Percentiles rank a stretch among this genome's conserved stretches.
These are phyloP conservation scores for Indicator maculatus DNA, from an alignment of 2,113 vertebrate genomes.

Conservation along the genomic window DNA sequence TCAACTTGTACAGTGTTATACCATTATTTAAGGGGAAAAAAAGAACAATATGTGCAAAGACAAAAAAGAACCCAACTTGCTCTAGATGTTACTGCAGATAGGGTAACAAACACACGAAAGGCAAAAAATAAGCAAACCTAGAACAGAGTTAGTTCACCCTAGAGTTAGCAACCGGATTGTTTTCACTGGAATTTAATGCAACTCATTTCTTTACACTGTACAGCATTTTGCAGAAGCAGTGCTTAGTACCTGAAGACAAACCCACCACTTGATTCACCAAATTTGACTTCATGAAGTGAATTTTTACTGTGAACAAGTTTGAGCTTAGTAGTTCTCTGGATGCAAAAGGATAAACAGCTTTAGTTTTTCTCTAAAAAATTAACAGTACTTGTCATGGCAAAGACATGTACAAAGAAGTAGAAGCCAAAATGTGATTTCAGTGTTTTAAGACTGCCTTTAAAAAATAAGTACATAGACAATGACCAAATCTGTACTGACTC, in stretches of 20 bases:
- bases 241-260: slow-evolving; percentile 5
- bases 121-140: not conserved
- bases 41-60: not conserved
- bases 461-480: not conserved
- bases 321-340: slow-evolving; percentile 7
- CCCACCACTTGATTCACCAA: not conserved
- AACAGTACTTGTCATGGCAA: slow-evolving; percentile 59
- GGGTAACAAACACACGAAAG: not conserved
- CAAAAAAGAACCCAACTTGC: not conserved
- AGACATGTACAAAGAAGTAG: slow-evolving; percentile 22
- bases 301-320: not conserved
- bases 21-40: not conserved
- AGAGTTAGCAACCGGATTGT: not conserved
- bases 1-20: not conserved
- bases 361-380: slow-evolving; percentile 31
- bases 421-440: slow-evolving; percentile 7
- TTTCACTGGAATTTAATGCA: not conserved
- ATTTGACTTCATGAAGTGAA: not conserved
- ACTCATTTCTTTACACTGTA: not conserved
- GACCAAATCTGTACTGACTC: not conserved
- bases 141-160: not conserved
- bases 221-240: not conserved
- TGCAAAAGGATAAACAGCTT: slow-evolving; percentile 22
- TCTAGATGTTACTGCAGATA: not conserved
- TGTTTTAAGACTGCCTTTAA: not conserved